Evolutionary conservation across 2,797 vertebrate genomes (phyloP), one percentile per base, ranked within the genome.

Genomic region (Tokudaia tokunoshimensis): DNA sequence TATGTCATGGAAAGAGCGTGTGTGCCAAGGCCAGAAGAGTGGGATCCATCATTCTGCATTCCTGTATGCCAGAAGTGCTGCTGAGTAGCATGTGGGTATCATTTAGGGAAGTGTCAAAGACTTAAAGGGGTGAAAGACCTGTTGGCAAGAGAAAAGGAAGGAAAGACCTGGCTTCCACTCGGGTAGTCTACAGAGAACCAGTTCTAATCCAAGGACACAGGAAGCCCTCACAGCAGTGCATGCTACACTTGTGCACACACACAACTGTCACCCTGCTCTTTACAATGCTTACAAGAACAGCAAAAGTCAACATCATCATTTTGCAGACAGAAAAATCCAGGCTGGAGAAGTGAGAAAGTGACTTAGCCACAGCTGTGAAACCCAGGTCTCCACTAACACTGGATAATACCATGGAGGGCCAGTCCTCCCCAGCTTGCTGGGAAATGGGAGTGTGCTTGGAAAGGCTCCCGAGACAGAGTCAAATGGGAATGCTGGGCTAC

Each of bases 161-260:
- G 79, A 57, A 59, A 9, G 52, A 11, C 0, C 7, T 52, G 52
- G 63, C 61, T 80, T 90, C 76, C 67, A 81, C 26, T 1, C 5
- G 1, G 47, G 41, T 31, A 44, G 50, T 61, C 37, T 41, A 50
- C 57, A 17, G 15, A 80, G 19, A 44, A 0, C 7, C 24, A 52
- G 19, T 59, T 86, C 72, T 75, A 8, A 57, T n/a, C 79, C 55
- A 44, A 72, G 11, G 6, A 4, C 1, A 1, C 12, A 44, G 0
- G 8, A 61, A 76, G 52, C 59, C 59, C 47, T 78, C 11, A 13
- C 10, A 1, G 3, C 20, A 14, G 11, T 6, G 9, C 3, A 34
- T 1, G 0, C 55, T 26, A 44, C 7, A 0, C 11, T 57, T 9
- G 4, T 19, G 75, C 0, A 2, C 1, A n/a, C 22, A 2, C 57